A percentile compares a stretch with the other conserved stretches of the same genome.
phyloP scores from a whole-genome alignment of 2,888 invertebrate species.

The Hermaeophaga mercurialis region DNA sequence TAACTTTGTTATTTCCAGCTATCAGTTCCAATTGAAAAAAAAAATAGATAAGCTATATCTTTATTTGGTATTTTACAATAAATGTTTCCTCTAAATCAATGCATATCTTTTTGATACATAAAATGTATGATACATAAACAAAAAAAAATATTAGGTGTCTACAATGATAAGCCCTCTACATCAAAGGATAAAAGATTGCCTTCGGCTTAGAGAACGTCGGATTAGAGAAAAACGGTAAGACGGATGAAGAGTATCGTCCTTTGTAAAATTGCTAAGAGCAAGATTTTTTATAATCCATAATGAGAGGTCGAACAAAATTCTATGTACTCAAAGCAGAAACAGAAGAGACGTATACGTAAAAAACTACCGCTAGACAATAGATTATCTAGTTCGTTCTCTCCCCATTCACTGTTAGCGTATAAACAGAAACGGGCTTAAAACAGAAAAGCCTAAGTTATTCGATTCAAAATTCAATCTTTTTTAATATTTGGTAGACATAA shows the following conservation, averaged over 20 bases:
- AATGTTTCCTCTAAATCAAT: no score
- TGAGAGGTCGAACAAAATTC: slow-evolving; percentile 46
- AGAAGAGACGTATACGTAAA: slow-evolving; percentile 42
- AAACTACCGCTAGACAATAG: slow-evolving; percentile 47
- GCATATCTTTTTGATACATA: not conserved
- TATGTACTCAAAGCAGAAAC: slow-evolving; percentile 33
- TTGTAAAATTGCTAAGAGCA: slow-evolving; percentile 42
- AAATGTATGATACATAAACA: not conserved
- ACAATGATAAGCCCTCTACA: slow-evolving; percentile 10
- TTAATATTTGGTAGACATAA: no score
- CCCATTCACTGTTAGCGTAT: slow-evolving; percentile 43
- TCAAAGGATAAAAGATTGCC: slow-evolving; percentile 22
- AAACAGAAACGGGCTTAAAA: slow-evolving; percentile 7
- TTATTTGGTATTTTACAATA: no score
- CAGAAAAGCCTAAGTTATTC: no score
- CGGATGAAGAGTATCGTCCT: slow-evolving; percentile 36
- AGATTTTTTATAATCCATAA: slow-evolving; percentile 46
- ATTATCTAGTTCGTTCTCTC: slow-evolving; percentile 38
- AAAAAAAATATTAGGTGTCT: not conserved
- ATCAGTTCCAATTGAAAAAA: no score
- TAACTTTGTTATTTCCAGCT: no score
- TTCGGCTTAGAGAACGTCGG: slow-evolving; percentile 21
- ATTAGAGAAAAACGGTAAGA: slow-evolving; percentile 24
- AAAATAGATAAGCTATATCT: no score
- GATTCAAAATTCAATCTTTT: not conserved